phyloP scores from a whole-genome alignment of 2,888 invertebrate genomes.

The Ormyrus labotus region DNA sequence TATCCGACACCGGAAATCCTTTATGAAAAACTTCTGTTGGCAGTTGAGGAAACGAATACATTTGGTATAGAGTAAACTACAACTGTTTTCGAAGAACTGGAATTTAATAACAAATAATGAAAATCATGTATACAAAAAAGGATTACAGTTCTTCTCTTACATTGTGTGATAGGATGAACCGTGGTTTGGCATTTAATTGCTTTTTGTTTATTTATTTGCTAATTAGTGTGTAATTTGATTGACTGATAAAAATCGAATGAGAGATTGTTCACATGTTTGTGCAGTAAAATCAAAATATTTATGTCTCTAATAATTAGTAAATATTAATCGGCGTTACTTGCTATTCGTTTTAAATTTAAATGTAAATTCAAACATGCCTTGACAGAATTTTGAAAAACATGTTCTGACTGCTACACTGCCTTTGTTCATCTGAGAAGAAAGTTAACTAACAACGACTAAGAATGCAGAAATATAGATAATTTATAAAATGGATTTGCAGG shows the following conservation, averaged over 20 bases:
- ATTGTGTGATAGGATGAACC: constrained; percentile 36
- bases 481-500: constrained; percentile 25
- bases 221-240: constrained; percentile 35
- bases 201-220: constrained; percentile 48
- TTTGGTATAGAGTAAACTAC: constrained; percentile 92
- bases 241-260: constrained; percentile 11
- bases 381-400: constrained; percentile 29
- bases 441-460: constrained; percentile 36
- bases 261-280: constrained; percentile 21
- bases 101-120: constrained; percentile 34
- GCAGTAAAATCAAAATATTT: constrained; percentile 41
- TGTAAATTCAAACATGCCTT: constrained; percentile 44
- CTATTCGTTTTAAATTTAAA: constrained; percentile 18
- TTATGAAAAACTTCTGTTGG: constrained; percentile 92
- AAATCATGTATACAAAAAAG: constrained; percentile 40
- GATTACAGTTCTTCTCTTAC: constrained; percentile 36
- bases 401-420: constrained; percentile 50
- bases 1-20: constrained; percentile 95
- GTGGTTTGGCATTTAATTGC: constrained; percentile 48
- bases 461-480: constrained; percentile 25
- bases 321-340: constrained; percentile 11
- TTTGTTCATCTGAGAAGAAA: constrained; percentile 39
- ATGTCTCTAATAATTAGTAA: constrained; percentile 9
- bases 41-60: constrained; percentile 97
- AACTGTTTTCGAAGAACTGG: constrained; percentile 16